Evolutionary conservation across 2,113 vertebrate species (phyloP).

Genomic region (Ameiurus melas): DNA sequence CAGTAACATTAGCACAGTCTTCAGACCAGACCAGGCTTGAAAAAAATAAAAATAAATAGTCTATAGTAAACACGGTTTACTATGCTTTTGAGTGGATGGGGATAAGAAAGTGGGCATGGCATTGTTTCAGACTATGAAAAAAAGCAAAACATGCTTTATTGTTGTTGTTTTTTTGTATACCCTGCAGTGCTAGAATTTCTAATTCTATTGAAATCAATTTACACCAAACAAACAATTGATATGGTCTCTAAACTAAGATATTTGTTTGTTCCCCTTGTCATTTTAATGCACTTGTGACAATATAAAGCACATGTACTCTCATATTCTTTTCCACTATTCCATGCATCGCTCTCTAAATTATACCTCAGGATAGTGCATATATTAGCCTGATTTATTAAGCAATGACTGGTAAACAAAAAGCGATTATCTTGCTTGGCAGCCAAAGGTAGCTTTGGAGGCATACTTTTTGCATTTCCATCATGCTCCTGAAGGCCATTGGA

Average conservation of each 20-base stretch:
- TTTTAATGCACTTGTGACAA: neutral
- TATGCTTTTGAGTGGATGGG: neutral
- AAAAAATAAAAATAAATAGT: too few relatives aligned
- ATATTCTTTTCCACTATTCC: neutral
- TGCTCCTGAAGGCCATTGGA: constrained; percentile 15
- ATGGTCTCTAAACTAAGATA: neutral
- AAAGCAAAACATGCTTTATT: neutral
- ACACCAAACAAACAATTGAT: neutral
- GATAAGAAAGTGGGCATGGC: neutral
- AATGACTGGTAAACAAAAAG: constrained; percentile 59
- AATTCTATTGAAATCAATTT: constrained; percentile 31
- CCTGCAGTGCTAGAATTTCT: neutral
- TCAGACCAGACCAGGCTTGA: neutral
- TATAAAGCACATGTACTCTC: neutral
- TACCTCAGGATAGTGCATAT: constrained; percentile 6
- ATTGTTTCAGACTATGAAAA: neutral
- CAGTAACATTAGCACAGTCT: neutral
- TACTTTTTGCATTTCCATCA: constrained; percentile 7
- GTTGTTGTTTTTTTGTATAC: neutral
- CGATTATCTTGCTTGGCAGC: constrained; percentile 51
- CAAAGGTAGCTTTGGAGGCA: constrained; percentile 43
- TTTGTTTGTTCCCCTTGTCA: neutral
- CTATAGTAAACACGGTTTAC: neutral
- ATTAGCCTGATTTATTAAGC: constrained; percentile 48
- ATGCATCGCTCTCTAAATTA: constrained; percentile 26